Conservation (phyloP, 2,888 invertebrate genomes). For the Microctonus aethiopoides region DNA sequence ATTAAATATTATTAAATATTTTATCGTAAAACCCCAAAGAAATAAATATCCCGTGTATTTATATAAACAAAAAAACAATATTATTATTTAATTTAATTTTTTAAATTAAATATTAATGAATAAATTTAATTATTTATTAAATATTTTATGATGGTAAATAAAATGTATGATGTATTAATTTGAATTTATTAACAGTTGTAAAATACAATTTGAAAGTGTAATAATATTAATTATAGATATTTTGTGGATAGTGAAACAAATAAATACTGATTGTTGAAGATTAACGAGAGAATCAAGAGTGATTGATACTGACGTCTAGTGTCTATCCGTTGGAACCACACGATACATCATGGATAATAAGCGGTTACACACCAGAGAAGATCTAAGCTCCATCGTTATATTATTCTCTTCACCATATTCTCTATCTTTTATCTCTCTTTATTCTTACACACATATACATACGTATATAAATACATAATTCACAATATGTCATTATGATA, state of each 20-base stretch:
- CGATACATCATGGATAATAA: conserved; percentile 54
- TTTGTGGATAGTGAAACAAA: not conserved
- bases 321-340: conserved; percentile 45
- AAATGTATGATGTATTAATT: too few relatives aligned
- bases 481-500: conserved; percentile 19
- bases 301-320: conserved; percentile 52
- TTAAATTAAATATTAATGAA: too few relatives aligned
- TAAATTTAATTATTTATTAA: too few relatives aligned
- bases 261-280: conserved; percentile 30
- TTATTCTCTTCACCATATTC: not conserved
- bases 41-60: too few relatives aligned
- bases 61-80: too few relatives aligned
- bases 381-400: conserved; percentile 33
- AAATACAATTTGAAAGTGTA: too few relatives aligned
- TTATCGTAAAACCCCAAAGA: too few relatives aligned
- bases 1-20: too few relatives aligned
- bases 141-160: too few relatives aligned
- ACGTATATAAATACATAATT: conserved; percentile 2
- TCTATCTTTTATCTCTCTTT: not conserved
- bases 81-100: too few relatives aligned
- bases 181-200: not conserved
- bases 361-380: conserved; percentile 38
- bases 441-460: conserved; percentile 16
- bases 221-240: too few relatives aligned
- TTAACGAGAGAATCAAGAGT: conserved; percentile 47